These are phyloP conservation scores for Micoletzkya japonica DNA, from an alignment of 2,888 invertebrate species.

Conservation along the genomic window DNA sequence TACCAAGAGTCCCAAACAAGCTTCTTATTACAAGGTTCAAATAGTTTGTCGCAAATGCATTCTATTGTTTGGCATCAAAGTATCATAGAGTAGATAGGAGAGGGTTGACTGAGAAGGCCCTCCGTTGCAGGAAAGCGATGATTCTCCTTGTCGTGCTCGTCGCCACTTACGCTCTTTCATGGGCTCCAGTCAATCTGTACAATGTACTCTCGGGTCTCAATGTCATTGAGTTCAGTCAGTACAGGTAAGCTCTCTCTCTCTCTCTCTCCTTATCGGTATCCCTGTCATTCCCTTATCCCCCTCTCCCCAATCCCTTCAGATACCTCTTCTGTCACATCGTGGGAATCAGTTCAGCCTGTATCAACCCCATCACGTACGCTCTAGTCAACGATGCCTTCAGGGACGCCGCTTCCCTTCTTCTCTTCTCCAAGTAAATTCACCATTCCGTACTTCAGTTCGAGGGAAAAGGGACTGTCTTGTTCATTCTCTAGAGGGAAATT, in stretches of 20 bases:
- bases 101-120: no score
- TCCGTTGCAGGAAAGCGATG: conserved; percentile 78
- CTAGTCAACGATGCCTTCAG: conserved; percentile 89
- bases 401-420: conserved; percentile 41
- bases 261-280: not conserved
- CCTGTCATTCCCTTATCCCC: no score
- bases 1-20: no score
- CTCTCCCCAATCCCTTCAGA: conserved; percentile 32
- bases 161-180: conserved; percentile 83
- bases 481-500: not conserved
- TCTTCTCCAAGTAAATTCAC: not conserved
- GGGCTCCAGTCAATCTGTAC: conserved; percentile 85
- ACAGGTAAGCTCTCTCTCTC: conserved; percentile 37
- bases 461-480: not conserved
- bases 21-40: no score
- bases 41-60: no score
- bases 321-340: conserved; percentile 73
- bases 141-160: conserved; percentile 82
- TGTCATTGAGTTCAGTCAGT: conserved; percentile 58
- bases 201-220: conserved; percentile 68
- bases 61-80: no score
- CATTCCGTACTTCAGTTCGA: not conserved
- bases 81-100: no score
- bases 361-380: conserved; percentile 87
- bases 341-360: conserved; percentile 86